A percentile compares a stretch with the other conserved stretches of the same genome.
Evolutionary conservation across 2,888 invertebrate species (phyloP).

Genomic region (Hololepta plana): DNA sequence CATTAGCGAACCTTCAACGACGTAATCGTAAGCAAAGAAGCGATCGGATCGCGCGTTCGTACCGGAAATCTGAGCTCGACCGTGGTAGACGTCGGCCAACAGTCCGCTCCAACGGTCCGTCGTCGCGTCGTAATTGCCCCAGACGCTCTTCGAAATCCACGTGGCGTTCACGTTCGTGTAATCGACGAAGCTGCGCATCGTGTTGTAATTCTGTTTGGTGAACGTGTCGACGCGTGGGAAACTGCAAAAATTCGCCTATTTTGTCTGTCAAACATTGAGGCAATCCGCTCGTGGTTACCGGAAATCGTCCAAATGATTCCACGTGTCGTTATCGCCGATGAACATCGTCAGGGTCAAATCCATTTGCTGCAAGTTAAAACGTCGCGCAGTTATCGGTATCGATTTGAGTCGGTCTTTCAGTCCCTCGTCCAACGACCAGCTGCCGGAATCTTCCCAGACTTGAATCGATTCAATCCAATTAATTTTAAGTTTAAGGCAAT

Average conservation of each 20-base stretch:
- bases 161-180: constrained; percentile 9
- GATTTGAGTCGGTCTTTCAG: constrained; percentile 3
- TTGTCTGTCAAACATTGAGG: too few relatives aligned
- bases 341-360: constrained; percentile 8
- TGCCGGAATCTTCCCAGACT: constrained; percentile 10
- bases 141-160: constrained; percentile 5
- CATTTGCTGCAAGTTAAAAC: constrained; percentile 7
- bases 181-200: constrained; percentile 7
- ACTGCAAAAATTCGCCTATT: constrained; percentile 6
- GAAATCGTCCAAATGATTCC: constrained; percentile 10
- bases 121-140: constrained; percentile 13
- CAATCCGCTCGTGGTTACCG: constrained; percentile 5
- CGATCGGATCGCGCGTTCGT: background rate
- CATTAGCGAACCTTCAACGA: constrained; percentile 9
- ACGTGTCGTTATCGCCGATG: constrained; percentile 6
- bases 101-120: constrained; percentile 8
- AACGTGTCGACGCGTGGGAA: constrained; percentile 8
- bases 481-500: background rate
- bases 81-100: background rate
- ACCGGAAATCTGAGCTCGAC: constrained; percentile 3
- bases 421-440: constrained; percentile 6
- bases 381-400: constrained; percentile 4
- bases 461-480: constrained; percentile 1
- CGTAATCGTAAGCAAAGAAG: background rate
- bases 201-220: constrained; percentile 8